These are phyloP conservation scores for Tenodera sinensis DNA, from an alignment of 2,888 invertebrate species.

Conservation along the genomic window DNA sequence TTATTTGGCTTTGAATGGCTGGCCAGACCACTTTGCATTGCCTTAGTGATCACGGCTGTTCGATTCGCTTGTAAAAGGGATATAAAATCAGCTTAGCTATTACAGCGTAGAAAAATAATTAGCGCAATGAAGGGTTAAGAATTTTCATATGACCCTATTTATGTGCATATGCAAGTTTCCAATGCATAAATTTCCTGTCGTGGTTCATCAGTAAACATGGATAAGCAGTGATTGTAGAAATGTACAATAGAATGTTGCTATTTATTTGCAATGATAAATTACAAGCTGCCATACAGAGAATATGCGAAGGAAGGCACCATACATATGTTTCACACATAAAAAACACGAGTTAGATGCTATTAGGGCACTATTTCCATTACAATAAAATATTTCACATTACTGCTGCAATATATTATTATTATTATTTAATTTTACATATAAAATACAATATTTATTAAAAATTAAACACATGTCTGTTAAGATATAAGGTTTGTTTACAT, in stretches of 20 bases:
- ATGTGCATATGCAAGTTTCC: no score
- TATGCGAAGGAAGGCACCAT: conserved; percentile 16
- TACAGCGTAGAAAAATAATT: no score
- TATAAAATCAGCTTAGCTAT: no score
- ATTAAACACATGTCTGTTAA: neutral
- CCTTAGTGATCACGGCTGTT: no score
- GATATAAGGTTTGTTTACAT: conserved; percentile 4
- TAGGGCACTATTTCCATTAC: conserved; percentile 5
- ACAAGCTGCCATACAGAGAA: neutral
- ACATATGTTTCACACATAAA: neutral
- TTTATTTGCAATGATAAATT: neutral
- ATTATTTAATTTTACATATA: conserved; percentile 16
- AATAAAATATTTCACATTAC: conserved; percentile 2
- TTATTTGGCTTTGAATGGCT: no score
- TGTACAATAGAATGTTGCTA: neutral
- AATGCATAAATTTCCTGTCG: no score
- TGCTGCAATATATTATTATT: neutral
- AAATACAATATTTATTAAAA: conserved; percentile 7
- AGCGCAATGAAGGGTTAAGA: no score
- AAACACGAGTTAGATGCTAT: neutral
- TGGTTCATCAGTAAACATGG: no score
- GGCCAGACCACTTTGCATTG: no score
- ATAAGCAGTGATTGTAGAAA: neutral
- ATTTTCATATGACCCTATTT: no score
- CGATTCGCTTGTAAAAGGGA: no score